Evolutionary conservation across 2,113 vertebrate genomes (phyloP).

Genomic region (Tichodroma muraria): DNA sequence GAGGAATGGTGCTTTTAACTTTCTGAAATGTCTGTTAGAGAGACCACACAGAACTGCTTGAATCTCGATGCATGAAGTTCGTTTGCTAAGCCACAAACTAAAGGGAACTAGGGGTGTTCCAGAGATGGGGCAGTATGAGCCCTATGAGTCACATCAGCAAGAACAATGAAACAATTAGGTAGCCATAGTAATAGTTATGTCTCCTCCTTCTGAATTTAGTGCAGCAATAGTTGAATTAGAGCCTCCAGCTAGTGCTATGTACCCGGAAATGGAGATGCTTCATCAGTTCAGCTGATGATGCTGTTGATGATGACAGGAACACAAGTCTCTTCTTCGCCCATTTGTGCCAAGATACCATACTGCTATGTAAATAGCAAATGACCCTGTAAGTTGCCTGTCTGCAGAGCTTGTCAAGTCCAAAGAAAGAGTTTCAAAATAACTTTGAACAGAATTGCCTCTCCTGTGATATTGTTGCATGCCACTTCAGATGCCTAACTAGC

Average conservation of each 20-base stretch:
- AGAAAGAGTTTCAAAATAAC: neutral
- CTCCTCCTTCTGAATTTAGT: neutral
- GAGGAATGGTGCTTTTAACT: neutral
- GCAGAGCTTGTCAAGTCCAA: neutral
- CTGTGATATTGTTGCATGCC: neutral
- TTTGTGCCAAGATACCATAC: neutral
- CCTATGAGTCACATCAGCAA: rapidly evolving
- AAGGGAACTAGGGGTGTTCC: neutral
- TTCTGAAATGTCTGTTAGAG: neutral
- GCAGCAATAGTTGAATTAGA: neutral
- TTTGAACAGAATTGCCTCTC: neutral
- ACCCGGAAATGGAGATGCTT: neutral
- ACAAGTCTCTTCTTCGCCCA: neutral
- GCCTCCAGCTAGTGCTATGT: neutral
- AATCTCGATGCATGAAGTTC: neutral
- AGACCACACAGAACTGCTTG: neutral
- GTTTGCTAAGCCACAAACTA: neutral
- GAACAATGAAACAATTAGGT: neutral
- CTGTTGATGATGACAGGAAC: neutral
- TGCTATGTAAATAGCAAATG: neutral
- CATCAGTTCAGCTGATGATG: neutral
- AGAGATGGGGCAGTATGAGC: neutral
- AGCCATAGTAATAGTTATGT: neutral
- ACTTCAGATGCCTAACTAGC: neutral
- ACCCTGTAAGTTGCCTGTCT: neutral